Evolutionary conservation across 2,113 vertebrate species (phyloP).

Genomic region (Gavia stellata): DNA sequence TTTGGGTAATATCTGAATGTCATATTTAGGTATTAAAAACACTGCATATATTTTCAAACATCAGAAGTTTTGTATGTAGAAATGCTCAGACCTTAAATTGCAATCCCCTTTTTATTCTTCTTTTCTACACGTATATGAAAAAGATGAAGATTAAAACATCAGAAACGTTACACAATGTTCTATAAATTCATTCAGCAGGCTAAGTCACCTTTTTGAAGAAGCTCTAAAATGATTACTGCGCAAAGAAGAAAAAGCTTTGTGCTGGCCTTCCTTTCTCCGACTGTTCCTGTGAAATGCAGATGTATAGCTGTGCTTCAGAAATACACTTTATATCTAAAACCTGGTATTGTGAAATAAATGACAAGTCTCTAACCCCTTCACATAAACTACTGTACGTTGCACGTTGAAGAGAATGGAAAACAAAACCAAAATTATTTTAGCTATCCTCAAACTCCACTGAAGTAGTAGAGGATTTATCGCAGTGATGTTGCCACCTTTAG

Average conservation of each 20-base stretch:
- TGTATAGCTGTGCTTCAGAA: slow-evolving; percentile 15
- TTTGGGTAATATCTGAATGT: not conserved
- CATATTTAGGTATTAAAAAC: not conserved
- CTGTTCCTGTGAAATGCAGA: slow-evolving; percentile 9
- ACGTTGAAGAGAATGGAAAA: not conserved
- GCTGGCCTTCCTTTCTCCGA: not conserved
- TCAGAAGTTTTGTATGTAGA: not conserved
- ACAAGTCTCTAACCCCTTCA: not conserved
- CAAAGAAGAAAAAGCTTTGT: slow-evolving; percentile 18
- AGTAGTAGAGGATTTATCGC: not conserved
- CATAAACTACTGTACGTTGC: not conserved
- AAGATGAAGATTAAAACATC: slow-evolving; percentile 11
- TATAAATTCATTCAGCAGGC: slow-evolving; percentile 8
- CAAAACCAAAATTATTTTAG: not conserved
- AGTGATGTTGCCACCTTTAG: not conserved
- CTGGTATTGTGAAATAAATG: not conserved
- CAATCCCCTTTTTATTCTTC: not conserved
- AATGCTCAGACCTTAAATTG: not conserved
- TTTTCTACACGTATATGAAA: not conserved
- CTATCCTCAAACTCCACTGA: not conserved
- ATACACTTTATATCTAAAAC: not conserved
- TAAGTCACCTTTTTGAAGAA: not conserved
- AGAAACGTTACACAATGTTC: not conserved
- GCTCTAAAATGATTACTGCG: not conserved
- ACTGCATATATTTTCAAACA: not conserved